Evolutionary conservation across 64 coral and sea anemone species (phyloP), one percentile per base, ranked within the genome.

Genomic region (Cladopsammia gracilis): DNA sequence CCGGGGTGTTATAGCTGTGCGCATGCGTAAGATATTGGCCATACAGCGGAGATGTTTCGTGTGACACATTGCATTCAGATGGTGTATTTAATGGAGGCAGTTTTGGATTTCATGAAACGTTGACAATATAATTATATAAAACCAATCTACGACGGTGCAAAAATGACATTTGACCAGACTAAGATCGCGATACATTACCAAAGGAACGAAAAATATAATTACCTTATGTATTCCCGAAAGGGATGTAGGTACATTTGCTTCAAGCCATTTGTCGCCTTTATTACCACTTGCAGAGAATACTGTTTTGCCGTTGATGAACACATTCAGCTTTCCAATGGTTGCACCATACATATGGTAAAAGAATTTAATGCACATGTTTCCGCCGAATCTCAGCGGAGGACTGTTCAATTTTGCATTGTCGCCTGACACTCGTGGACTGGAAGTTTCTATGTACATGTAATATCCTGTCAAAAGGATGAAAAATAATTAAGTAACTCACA

Each of bases 261-360:
- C 48, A 9, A 53, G 18, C 74, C 74, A 76, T 10, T 1, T 20
- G 7, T 76, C 51, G 74, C 74, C 74, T 53, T 76, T 51, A 10
- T 76, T 20, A 42, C 83, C 62, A 22, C 43, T 47, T 86, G 4
- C 49, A 48, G 16, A 23, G 67, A 86, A 86, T 4, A 69, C 20
- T 11, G 10, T 48, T 50, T 51, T 4, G 14, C 46, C n/a, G 15
- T 25, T 25, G 25, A 86, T 16, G 5, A 8, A 3, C 62, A 86
- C 83, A 5, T 50, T 70, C 4, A 86, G 64, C 10, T 8, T 12
- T 47, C 62, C 83, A 18, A 86, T 70, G 10, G 43, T 51, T 52
- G n/a, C 24, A 70, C 83, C 83, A 68, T 86, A 86, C 83, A 86
- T 86, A 48, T 86, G 83, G 43, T 86, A 86, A 25, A 20, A 86